These are phyloP conservation scores for Felis catus DNA, from an alignment of 2,113 vertebrate species.

Conservation along the genomic window DNA sequence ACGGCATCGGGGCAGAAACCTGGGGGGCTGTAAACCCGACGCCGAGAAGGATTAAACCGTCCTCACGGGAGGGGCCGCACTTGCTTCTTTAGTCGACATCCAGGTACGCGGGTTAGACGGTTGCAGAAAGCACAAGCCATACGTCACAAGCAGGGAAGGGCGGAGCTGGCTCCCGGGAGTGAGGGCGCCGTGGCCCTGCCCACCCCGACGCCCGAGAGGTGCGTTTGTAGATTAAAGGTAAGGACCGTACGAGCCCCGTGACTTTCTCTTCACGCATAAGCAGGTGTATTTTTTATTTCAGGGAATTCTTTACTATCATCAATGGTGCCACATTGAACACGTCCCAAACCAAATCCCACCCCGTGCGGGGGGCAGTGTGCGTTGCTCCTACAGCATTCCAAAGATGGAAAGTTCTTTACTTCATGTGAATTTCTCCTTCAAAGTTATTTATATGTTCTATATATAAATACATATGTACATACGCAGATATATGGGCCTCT, in stretches of 20 bases:
- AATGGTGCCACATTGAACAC: constrained; percentile 77
- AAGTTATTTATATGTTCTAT: constrained; percentile 85
- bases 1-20: constrained; percentile 51
- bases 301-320: constrained; percentile 77
- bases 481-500: constrained; percentile 83
- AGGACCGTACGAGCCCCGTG: neutral
- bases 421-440: constrained; percentile 73
- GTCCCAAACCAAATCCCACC: constrained; percentile 68
- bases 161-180: neutral
- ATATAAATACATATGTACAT: constrained; percentile 80
- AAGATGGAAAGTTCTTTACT: constrained; percentile 80
- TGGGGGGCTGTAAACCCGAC: constrained; percentile 4
- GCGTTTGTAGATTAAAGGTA: neutral
- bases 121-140: constrained; percentile 79
- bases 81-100: constrained; percentile 22
- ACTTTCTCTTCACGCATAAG: neutral
- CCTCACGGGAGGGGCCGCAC: neutral
- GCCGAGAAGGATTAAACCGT: neutral
- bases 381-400: constrained; percentile 84
- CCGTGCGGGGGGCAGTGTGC: constrained; percentile 79
- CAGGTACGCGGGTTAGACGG: neutral
- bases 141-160: neutral
- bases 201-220: neutral
- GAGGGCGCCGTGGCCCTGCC: neutral
- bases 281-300: constrained; percentile 74